phyloP scores from a whole-genome alignment of 2,888 invertebrate species.

The Apocheima hispidaria region DNA sequence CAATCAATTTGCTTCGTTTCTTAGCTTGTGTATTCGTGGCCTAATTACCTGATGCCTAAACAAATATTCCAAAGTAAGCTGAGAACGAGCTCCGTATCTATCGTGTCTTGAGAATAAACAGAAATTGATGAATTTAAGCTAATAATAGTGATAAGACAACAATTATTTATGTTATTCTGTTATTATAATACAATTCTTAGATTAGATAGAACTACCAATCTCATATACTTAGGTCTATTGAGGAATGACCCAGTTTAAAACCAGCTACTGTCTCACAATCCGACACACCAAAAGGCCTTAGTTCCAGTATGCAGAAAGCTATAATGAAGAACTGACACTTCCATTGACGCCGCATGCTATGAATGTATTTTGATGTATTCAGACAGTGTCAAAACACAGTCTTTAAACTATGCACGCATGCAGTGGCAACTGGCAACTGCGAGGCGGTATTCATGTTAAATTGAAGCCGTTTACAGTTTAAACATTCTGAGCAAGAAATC shows the following conservation, averaged over 20 bases:
- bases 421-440: neutral
- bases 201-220: neutral
- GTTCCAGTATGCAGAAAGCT: conserved; percentile 19
- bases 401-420: conserved; percentile 1
- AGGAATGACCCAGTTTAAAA: conserved; percentile 7
- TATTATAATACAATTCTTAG: neutral
- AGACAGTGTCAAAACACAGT: conserved; percentile 26
- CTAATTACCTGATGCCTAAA: conserved; percentile 30
- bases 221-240: neutral
- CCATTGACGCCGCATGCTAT: conserved; percentile 8
- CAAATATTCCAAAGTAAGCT: conserved; percentile 14
- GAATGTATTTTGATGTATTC: conserved; percentile 19
- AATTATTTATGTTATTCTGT: neutral
- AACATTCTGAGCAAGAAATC: conserved; percentile 6
- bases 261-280: neutral
- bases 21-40: conserved; percentile 35
- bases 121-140: neutral
- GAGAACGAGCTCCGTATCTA: neutral
- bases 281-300: conserved; percentile 11
- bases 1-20: conserved; percentile 40
- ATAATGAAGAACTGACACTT: conserved; percentile 13
- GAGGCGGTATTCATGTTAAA: neutral
- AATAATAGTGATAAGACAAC: conserved; percentile 2
- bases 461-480: conserved; percentile 9
- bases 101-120: neutral